phyloP scores from a whole-genome alignment of 1,140 invertebrate genomes.

The Nilaparvata lugens region DNA sequence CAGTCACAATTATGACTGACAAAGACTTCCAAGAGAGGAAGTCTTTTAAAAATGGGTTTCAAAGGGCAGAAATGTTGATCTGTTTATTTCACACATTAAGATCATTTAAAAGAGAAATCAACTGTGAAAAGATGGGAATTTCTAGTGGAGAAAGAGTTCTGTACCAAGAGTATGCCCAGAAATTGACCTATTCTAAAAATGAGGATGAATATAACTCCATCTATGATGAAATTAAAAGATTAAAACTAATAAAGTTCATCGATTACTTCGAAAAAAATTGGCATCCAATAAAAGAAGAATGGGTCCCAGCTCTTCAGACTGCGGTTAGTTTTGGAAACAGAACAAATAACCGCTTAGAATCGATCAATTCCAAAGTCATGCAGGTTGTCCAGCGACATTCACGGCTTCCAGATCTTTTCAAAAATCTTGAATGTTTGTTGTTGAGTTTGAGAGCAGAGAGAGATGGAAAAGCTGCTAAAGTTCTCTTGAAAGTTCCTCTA shows the following conservation, averaged over 20 bases:
- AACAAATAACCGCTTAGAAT: constrained; percentile 1
- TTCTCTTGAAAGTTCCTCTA: neutral
- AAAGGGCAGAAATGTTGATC: neutral
- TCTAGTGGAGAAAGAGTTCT: neutral
- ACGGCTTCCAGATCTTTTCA: neutral
- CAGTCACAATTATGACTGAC: neutral
- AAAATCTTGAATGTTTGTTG: constrained; percentile 1
- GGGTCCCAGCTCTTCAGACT: constrained; percentile 5
- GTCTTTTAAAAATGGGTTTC: constrained; percentile 1
- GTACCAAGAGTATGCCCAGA: neutral
- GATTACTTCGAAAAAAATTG: neutral
- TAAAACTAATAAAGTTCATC: neutral
- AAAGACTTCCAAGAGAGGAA: constrained; percentile 5
- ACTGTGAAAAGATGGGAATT: constrained; percentile 2
- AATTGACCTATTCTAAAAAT: constrained; percentile 5
- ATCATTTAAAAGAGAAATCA: constrained; percentile 5
- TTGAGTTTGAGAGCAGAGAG: constrained; percentile 6
- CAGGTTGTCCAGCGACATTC: constrained; percentile 2
- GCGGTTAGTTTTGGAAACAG: neutral
- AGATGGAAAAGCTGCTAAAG: neutral
- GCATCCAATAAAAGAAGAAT: constrained; percentile 1
- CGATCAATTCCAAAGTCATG: constrained; percentile 5
- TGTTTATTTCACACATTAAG: neutral
- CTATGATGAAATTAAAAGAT: neutral
- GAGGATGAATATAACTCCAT: neutral